A percentile compares a stretch with the other conserved stretches of the same genome.
phyloP scores from a whole-genome alignment of 2,888 invertebrate species.

The Polydrusus pterygomalis region DNA sequence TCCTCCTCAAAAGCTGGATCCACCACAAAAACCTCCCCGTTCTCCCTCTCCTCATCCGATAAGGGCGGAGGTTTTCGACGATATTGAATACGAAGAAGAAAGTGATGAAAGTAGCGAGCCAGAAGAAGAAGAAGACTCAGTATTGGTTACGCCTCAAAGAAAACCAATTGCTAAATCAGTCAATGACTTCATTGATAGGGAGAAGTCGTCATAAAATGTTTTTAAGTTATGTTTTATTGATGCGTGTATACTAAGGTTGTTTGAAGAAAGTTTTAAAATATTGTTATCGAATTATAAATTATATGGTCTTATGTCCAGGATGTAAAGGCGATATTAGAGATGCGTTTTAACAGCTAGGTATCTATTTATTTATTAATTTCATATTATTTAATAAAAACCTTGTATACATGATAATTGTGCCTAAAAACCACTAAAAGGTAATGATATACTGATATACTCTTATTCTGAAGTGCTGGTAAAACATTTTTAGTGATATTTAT shows the following conservation, averaged over 20 bases:
- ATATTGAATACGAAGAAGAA: slow-evolving; percentile 64
- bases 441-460: slow-evolving; percentile 2
- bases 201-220: slow-evolving; percentile 53
- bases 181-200: slow-evolving; percentile 61
- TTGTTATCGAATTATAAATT: too few species aligned
- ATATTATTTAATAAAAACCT: background rate
- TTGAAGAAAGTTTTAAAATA: background rate
- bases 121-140: slow-evolving; percentile 63
- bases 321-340: too few species aligned
- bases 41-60: slow-evolving; percentile 68
- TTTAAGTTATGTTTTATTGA: background rate
- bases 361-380: background rate
- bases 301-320: background rate
- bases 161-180: slow-evolving; percentile 55
- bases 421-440: slow-evolving; percentile 4
- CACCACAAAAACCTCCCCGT: slow-evolving; percentile 66
- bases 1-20: slow-evolving; percentile 58
- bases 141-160: slow-evolving; percentile 57
- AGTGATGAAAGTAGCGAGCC: slow-evolving; percentile 60
- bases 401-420: slow-evolving; percentile 2
- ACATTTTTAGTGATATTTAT: slow-evolving; percentile 24
- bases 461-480: slow-evolving; percentile 15
- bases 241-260: background rate
- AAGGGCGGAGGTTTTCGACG: slow-evolving; percentile 62
- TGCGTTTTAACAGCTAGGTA: too few species aligned